A percentile compares a stretch with the other conserved stretches of the same genome.
These are phyloP conservation scores for Cyrtonyx montezumae DNA, from an alignment of 2,113 vertebrate species.

Conservation along the genomic window DNA sequence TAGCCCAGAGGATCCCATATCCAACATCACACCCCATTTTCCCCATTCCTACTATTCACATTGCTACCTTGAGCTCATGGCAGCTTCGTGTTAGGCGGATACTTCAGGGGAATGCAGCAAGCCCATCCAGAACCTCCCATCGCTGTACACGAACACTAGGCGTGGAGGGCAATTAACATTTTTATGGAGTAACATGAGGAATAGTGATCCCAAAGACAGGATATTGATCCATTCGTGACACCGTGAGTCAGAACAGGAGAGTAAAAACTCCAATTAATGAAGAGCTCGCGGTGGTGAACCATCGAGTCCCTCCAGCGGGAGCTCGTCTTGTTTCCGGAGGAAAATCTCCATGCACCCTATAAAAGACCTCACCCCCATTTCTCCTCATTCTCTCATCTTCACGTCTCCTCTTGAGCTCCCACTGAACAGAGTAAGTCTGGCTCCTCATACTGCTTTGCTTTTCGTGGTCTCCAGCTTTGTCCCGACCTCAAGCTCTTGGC, in stretches of 20 bases:
- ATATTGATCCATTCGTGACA: background rate
- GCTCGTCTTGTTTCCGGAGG: background rate
- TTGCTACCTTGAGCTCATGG: rapidly evolving
- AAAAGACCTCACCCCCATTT: background rate
- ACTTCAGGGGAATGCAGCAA: background rate
- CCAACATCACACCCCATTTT: background rate
- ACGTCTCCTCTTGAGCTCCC: rapidly evolving
- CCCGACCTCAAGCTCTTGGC: background rate
- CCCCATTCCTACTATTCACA: background rate
- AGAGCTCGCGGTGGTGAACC: background rate
- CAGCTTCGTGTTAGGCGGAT: background rate
- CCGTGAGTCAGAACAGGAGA: background rate
- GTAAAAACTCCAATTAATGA: background rate
- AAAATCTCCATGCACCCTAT: background rate
- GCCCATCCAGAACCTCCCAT: background rate
- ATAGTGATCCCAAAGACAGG: background rate
- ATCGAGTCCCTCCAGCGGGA: slow-evolving; percentile 14
- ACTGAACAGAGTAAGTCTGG: background rate
- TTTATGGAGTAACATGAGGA: background rate
- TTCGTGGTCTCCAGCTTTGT: rapidly evolving
- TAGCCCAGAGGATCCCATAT: background rate
- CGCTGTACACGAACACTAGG: rapidly evolving
- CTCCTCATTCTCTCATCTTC: background rate
- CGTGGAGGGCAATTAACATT: slow-evolving; percentile 24
- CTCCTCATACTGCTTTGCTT: rapidly evolving